Conservation (phyloP, 2,888 invertebrate species). For the Idaea biselata region DNA sequence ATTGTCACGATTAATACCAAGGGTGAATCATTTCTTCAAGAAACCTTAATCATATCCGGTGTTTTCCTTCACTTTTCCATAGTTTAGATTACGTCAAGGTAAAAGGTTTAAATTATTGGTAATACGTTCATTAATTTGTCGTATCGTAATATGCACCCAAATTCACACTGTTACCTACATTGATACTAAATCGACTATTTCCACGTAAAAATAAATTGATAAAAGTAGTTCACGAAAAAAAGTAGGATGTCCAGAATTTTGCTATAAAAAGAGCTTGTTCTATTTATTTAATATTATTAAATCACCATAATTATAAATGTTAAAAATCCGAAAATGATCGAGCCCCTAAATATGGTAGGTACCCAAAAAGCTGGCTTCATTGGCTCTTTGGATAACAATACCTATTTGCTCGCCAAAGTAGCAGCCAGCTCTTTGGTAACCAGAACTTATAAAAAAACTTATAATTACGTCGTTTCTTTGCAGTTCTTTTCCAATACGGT, state of each 20-base stretch:
- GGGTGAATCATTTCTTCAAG: neutral
- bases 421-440: too few relatives aligned
- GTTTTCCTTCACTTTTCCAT: neutral
- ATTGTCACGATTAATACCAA: neutral
- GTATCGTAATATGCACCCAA: too few relatives aligned
- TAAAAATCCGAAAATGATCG: too few relatives aligned
- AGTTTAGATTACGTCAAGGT: neutral
- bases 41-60: constrained; percentile 1
- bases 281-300: too few relatives aligned
- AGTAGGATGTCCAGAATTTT: neutral
- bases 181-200: neutral
- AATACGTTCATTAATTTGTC: neutral
- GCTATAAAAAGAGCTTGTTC: neutral
- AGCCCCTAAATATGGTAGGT: too few relatives aligned
- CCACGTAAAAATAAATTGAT: neutral
- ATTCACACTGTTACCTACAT: too few relatives aligned
- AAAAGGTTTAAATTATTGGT: neutral
- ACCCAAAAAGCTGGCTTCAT: too few relatives aligned
- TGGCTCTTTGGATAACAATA: too few relatives aligned
- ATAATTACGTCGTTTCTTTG: neutral
- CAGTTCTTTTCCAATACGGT: neutral
- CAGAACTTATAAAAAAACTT: too few relatives aligned
- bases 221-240: neutral
- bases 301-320: too few relatives aligned
- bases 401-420: too few relatives aligned